These are phyloP conservation scores for Bimastos eiseni DNA, from an alignment of 2,888 invertebrate species.

Conservation along the genomic window DNA sequence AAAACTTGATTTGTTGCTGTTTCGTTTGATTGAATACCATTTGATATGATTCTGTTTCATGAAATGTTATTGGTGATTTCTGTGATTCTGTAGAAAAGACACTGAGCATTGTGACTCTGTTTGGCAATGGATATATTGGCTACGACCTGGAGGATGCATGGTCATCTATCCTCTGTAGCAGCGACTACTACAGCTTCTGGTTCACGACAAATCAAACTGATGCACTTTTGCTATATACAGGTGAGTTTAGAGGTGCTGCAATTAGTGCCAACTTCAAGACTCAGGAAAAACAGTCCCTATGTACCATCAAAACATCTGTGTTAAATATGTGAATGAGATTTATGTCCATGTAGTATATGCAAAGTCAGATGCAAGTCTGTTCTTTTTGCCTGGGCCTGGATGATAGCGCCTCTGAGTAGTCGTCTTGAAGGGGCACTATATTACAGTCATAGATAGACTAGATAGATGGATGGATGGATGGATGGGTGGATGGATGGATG, in stretches of 20 bases:
- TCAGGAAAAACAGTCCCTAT: background rate
- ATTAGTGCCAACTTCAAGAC: background rate
- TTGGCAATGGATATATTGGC: conserved; percentile 14
- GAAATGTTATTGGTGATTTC: background rate
- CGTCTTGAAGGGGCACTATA: no score
- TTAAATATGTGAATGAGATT: no score
- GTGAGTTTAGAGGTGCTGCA: background rate
- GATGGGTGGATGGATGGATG: no score
- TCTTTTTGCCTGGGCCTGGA: no score
- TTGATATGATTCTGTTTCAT: background rate
- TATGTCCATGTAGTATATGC: no score
- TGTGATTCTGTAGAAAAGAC: background rate
- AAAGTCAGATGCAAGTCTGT: background rate
- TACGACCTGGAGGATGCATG: background rate
- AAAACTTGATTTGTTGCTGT: background rate
- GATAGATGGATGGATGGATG: no score
- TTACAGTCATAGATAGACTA: no score
- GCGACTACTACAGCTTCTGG: conserved; percentile 24
- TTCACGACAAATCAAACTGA: background rate
- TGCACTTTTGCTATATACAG: background rate
- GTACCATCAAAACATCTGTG: background rate
- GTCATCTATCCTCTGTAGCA: background rate
- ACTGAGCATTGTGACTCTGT: background rate
- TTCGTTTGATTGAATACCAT: background rate
- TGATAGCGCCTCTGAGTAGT: no score